Evolutionary conservation across 2,797 vertebrate species (phyloP).

Genomic region (Hyperoplus lanceolatus): DNA sequence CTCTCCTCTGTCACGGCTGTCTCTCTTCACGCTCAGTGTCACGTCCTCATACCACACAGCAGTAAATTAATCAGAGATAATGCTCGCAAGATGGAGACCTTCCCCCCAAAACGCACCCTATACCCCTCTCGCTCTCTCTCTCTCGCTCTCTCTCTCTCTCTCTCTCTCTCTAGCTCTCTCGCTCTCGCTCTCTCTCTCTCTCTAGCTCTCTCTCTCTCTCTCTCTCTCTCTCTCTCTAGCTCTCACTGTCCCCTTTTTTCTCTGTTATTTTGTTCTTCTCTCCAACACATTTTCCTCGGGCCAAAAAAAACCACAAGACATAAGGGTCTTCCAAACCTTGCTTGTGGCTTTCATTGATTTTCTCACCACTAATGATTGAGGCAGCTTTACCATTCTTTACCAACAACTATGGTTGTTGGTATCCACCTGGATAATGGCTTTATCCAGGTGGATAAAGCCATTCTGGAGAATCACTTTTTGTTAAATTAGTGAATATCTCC

Average conservation of each 20-base stretch:
- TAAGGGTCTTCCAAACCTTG: constrained; percentile 40
- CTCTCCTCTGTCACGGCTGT: constrained; percentile 19
- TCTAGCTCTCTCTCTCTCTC: neutral
- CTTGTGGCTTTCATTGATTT: constrained; percentile 47
- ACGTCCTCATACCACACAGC: constrained; percentile 54
- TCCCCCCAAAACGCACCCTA: constrained; percentile 41
- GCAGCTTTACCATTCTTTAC: constrained; percentile 13
- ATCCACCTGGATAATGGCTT: too few species aligned
- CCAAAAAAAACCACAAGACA: constrained; percentile 17
- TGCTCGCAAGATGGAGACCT: constrained; percentile 62
- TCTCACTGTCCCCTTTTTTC: neutral
- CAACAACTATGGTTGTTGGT: constrained; percentile 2
- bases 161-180: neutral
- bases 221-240: neutral
- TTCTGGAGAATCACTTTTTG: too few species aligned
- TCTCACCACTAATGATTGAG: constrained; percentile 20
- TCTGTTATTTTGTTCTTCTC: neutral
- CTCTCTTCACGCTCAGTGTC: constrained; percentile 64
- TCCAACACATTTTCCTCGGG: constrained; percentile 28
- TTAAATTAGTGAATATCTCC: too few species aligned
- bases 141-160: constrained; percentile 2
- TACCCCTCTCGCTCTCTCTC: neutral
- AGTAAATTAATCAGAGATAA: constrained; percentile 77
- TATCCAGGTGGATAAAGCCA: too few species aligned
- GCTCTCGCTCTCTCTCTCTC: neutral